Conservation (phyloP, 2,888 invertebrate species). For the Rapana venosa region DNA sequence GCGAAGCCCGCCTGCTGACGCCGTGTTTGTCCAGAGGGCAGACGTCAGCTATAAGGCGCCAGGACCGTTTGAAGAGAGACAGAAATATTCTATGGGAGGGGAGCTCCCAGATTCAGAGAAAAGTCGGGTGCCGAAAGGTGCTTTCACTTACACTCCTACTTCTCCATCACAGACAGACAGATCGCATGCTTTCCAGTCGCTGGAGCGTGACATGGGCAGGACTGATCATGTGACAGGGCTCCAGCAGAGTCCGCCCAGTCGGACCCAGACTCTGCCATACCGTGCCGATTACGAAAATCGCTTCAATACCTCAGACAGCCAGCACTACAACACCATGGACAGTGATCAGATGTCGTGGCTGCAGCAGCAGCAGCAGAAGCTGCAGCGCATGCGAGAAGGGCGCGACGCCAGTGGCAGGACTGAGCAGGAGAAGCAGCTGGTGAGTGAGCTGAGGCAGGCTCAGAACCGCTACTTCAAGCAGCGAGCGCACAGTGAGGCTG, state of each 20-base stretch:
- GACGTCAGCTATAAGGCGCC: conserved; percentile 71
- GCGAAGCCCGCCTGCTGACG: conserved; percentile 58
- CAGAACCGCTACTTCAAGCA: conserved; percentile 80
- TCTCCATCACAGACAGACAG: conserved; percentile 53
- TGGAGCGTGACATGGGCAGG: conserved; percentile 46
- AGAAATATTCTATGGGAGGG: conserved; percentile 64
- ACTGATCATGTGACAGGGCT: conserved; percentile 22
- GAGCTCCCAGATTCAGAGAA: conserved; percentile 59
- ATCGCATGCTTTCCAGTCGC: conserved; percentile 44
- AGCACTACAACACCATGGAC: conserved; percentile 60
- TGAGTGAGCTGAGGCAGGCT: conserved; percentile 81
- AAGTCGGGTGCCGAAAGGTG: conserved; percentile 58
- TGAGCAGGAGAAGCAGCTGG: conserved; percentile 87
- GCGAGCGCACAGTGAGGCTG: conserved; percentile 81
- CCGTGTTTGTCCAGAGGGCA: conserved; percentile 65
- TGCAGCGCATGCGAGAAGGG: conserved; percentile 65
- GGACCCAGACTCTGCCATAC: conserved; percentile 64
- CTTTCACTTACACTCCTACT: conserved; percentile 71
- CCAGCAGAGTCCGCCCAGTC: conserved; percentile 40
- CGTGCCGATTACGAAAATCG: conserved; percentile 71
- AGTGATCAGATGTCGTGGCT: conserved; percentile 71
- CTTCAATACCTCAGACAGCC: conserved; percentile 56
- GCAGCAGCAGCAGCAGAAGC: conserved; percentile 75
- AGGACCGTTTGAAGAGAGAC: conserved; percentile 63
- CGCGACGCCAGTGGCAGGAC: conserved; percentile 58